Evolutionary conservation across 2,888 invertebrate genomes (phyloP).

Genomic region (Phalera bucephala): DNA sequence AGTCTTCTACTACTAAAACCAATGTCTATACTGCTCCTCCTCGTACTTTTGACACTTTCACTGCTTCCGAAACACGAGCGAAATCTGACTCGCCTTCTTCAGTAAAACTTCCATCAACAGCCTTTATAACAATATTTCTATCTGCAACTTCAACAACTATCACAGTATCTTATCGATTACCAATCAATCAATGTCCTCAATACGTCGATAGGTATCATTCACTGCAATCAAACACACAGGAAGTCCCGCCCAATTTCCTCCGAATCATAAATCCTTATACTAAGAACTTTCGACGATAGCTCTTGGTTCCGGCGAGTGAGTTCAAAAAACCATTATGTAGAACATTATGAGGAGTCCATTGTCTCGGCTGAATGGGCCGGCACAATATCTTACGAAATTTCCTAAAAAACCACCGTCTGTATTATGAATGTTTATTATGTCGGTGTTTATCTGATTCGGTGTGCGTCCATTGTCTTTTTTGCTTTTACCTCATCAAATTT

Average conservation of each 20-base stretch:
- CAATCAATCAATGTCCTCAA: not conserved
- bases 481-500: conserved; percentile 10
- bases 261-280: conserved; percentile 62
- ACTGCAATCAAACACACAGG: conserved; percentile 45
- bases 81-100: no score
- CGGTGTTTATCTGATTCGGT: conserved; percentile 58
- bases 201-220: conserved; percentile 10
- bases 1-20: no score
- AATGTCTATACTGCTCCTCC: no score
- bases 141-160: no score
- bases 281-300: conserved; percentile 70
- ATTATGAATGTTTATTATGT: conserved; percentile 73
- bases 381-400: conserved; percentile 82
- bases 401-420: conserved; percentile 70
- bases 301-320: conserved; percentile 72
- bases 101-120: no score
- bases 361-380: conserved; percentile 75
- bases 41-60: no score
- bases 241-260: conserved; percentile 67
- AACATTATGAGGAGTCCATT: conserved; percentile 75
- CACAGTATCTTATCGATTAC: no score
- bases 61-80: no score
- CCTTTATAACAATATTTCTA: no score
- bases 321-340: conserved; percentile 76
- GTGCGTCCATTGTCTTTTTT: conserved; percentile 58